Base-by-base conservation (phyloP, 2,797 vertebrate species). In the Esox masquinongy region DNA sequence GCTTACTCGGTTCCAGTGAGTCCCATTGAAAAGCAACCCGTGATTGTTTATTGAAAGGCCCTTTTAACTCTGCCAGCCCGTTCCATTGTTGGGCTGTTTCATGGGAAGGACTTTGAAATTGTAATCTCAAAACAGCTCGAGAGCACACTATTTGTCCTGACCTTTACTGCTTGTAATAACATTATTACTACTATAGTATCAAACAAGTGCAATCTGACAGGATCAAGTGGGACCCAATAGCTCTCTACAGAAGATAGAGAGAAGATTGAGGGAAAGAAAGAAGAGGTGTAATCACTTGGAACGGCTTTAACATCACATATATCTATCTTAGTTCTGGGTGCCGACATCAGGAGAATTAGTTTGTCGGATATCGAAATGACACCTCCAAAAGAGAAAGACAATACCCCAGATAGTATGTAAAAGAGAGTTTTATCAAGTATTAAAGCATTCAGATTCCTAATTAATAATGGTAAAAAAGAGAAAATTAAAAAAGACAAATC, bases 31-130 rank as follows among this genome's bases (percentile, higher is more conserved):
- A 64, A 83, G 79, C 56, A 72, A 88, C 78, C 80, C 31, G 88
- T 84, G 92, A 93, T 91, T 94, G 92, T 95, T 95, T 95, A 93
- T 91, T 94, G 91, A 94, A 94, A 91, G 87, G 86, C 86, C 88
- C 82, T 90, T 91, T 92, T 90, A 93, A 93, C 93, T 91, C 91
- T 88, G 90, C 90, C 91, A 77, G 82, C 90, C 87, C 85, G 88
- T 79, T 74, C 85, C 85, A 92, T 92, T 94, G 92, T 93, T 87
- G 5, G 9, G 75, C 72, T 78, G 78, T 71, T 91, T 90, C 93
- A 93, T 85, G 92, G 88, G 88, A 93, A 94, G 92, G 91, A 94
- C 91, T 93, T 94, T 93, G 89, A 93, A 94, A 94, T 94, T 94
- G 93, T 94, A 94, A 94, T 94, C 91, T 91, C 83, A 79, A 88